Evolutionary conservation across 1,140 invertebrate genomes (phyloP).

Genomic region (Palaemon carinicauda): DNA sequence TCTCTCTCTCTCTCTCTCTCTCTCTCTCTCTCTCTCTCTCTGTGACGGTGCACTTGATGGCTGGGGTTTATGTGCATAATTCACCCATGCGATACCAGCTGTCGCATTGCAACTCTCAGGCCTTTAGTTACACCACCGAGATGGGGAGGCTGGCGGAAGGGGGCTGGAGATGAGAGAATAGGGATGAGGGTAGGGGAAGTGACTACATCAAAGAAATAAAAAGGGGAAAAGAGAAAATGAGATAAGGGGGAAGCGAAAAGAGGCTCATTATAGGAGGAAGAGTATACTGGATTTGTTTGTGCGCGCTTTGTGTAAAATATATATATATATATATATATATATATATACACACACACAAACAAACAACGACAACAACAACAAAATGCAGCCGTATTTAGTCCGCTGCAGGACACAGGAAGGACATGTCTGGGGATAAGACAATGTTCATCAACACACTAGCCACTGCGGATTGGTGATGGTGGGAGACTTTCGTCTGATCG

Average conservation of each 20-base stretch:
- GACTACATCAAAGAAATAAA: neutral
- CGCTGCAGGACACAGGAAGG: too few relatives aligned
- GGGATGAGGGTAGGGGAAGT: neutral
- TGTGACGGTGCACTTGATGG: neutral
- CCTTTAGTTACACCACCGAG: neutral
- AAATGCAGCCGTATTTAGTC: too few relatives aligned
- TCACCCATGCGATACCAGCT: neutral
- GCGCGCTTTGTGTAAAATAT: neutral
- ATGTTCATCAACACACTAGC: too few relatives aligned
- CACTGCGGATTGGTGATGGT: too few relatives aligned
- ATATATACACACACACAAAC: too few relatives aligned
- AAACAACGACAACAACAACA: too few relatives aligned
- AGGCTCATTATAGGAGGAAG: too few relatives aligned
- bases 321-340: neutral
- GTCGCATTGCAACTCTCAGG: neutral
- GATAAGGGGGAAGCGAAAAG: too few relatives aligned
- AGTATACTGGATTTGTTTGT: neutral
- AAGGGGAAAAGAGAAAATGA: neutral
- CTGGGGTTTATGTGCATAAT: neutral
- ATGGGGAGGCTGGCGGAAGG: neutral
- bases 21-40: neutral
- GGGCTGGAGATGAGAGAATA: neutral
- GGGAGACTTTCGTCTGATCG: too few relatives aligned
- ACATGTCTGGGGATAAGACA: too few relatives aligned
- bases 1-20: neutral